A percentile compares a stretch with the other conserved stretches of the same genome.
phyloP scores from a whole-genome alignment of 2,797 vertebrate species.

The Sardinella longiceps region DNA sequence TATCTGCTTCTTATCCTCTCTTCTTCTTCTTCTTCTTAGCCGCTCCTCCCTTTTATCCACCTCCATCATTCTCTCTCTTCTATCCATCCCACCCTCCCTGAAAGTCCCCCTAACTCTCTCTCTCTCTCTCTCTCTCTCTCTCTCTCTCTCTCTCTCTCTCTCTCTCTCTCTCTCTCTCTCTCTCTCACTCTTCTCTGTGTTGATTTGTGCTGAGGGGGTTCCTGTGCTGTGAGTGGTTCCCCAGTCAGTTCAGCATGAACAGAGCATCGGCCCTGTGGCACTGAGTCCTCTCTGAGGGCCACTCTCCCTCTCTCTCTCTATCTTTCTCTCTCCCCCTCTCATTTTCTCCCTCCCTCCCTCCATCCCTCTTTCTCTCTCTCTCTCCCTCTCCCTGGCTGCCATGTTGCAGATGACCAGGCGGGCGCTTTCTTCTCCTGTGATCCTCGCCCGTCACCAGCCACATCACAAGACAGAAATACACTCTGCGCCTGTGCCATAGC shows the following conservation, averaged over 20 bases:
- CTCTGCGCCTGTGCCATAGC: conserved; percentile 50
- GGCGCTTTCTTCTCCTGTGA: conserved; percentile 27
- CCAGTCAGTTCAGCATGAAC: not conserved
- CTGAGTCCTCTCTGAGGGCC: not conserved
- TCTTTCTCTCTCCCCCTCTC: not conserved
- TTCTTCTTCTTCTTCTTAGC: not conserved
- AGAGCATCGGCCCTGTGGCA: not conserved
- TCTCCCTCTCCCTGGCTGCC: conserved; percentile 23
- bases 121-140: not conserved
- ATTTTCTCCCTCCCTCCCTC: not conserved
- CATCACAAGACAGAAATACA: conserved; percentile 56
- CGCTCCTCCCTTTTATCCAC: not conserved
- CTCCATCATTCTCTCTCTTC: not conserved
- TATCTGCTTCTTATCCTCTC: not conserved
- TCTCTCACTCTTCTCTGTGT: not conserved
- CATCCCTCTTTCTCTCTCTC: not conserved
- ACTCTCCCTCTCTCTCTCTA: not conserved
- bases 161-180: not conserved
- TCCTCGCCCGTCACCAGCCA: conserved; percentile 48
- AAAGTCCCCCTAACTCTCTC: not conserved
- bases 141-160: not conserved
- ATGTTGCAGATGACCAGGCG: conserved; percentile 39
- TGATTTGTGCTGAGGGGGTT: conserved; percentile 13
- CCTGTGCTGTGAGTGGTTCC: not conserved
- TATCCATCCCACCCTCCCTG: not conserved